Base-by-base conservation (phyloP, 2,797 vertebrate species). In the Darevskia mixta region DNA sequence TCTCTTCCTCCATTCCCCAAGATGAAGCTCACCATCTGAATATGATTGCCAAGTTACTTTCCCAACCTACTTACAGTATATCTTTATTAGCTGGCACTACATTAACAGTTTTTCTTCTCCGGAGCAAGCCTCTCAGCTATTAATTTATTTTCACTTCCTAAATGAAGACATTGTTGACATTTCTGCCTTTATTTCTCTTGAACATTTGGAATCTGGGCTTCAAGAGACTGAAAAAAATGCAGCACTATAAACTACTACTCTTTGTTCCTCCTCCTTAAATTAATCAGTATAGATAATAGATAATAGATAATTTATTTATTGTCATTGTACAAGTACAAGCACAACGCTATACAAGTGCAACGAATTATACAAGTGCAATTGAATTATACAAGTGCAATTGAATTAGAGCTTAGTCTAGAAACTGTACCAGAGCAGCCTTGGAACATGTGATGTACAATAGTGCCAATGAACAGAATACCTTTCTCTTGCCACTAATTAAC, bases 31-130 rank as follows among this genome's bases (percentile, higher is more conserved):
- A 23, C 41, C n/a, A 29, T 69, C n/a, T 78, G 13, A 49, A 69
- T 49, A 5, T 38, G 69, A 66, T 20, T 81, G 81, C 29, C 15
- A 66, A 82, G 5, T 76, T 15, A 49, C 77, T 78, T 88, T 88
- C n/a, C 49, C 77, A 20, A 17, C 13, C 18, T 66, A 64, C 61
- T 83, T 64, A 64, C 49, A 78, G 86, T 75, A n/a, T n/a, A 88
- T 80, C 66, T 35, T 43, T 15, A 11, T 86, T 45, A 61, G 61
- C 80, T 27, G 81, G 41, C 25, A 35, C 27, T 5, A 13, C 61
- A 38, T 41, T 23, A 66, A 35, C 32, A 66, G 25, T 23, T 45
- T 77, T 55, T 13, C 27, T 77, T 77, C 75, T 38, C 2, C 5
- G 25, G 75, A 77, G 66, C 2, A 81, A 23, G 35, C 25, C 61